Base-by-base conservation (phyloP, 2,888 invertebrate genomes). In the Drosophila atripex region DNA sequence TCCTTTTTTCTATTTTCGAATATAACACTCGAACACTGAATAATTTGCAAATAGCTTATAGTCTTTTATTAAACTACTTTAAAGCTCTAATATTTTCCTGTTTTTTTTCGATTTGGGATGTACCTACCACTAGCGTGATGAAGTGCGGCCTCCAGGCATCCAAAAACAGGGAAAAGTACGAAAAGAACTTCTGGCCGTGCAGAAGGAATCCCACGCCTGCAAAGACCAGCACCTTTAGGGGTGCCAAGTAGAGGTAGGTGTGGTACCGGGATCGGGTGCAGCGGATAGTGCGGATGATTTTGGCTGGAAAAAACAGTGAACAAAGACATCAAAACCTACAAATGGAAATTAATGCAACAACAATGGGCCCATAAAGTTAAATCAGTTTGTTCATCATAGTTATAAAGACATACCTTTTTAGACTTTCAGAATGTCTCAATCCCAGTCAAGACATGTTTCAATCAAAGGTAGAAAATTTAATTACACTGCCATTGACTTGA, bases 211-310 rank as follows among this genome's bases (percentile, higher is more conserved):
- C 94, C 66, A 94, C 93, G 1, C 92, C 78, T 73, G 95, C 93
- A 85, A 97, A 97, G 3, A 96, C 90, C 0, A 94, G 41, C 57
- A 96, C 94, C 92, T 98, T 97, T 93, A 96, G 95, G 16, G 96
- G 76, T 0, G 97, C 94, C 2, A 96, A 92, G 52, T 94, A 93
- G 39, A 95, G 92, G 88, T 97, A 96, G 0, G 95, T 94, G 83
- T 95, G 94, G 80, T 96, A 95, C 23, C 96, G 93, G 28, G 94
- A 93, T 76, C 92, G 92, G 73, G 94, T 94, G n/a, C 96, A 91
- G 32, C 93, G 92, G 16, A 90, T 88, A 30, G 85, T 88, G 55
- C 88, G 89, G 30, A 89, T 86, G 45, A 89, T 83, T 90, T 88
- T 80, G 41, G 87, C 90, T 90, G 70, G 9, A 16, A 12, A 25